These are phyloP conservation scores for honey bee (Apis mellifera) DNA, from an alignment of 1,140 invertebrate genomes.

Conservation along the genomic window Amel_HAv3.1 CM009931.2:10951001-10951500, in stretches of 20 bases:
- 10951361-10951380: conserved; percentile 10
- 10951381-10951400: conserved; percentile 37
- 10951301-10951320: background rate
- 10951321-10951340: conserved; percentile 1
- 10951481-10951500: conserved; percentile 91
- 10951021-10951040: too few species aligned
- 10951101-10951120: too few species aligned
- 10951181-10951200: conserved; percentile 31
- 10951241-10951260: background rate
- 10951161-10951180: conserved; percentile 14
- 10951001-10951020: too few species aligned
- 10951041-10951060: too few species aligned
- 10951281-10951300: background rate
- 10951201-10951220: conserved; percentile 6
- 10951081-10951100: too few species aligned
- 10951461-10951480: conserved; percentile 91
- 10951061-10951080: too few species aligned
- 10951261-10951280: background rate
- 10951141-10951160: background rate
- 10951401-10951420: conserved; percentile 62
- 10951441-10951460: conserved; percentile 84
- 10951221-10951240: background rate
- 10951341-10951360: background rate
- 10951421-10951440: conserved; percentile 84
- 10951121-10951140: too few species aligned